Evolutionary conservation across 2,888 invertebrate species (phyloP).

Genomic region (Leptothorax acervorum): DNA sequence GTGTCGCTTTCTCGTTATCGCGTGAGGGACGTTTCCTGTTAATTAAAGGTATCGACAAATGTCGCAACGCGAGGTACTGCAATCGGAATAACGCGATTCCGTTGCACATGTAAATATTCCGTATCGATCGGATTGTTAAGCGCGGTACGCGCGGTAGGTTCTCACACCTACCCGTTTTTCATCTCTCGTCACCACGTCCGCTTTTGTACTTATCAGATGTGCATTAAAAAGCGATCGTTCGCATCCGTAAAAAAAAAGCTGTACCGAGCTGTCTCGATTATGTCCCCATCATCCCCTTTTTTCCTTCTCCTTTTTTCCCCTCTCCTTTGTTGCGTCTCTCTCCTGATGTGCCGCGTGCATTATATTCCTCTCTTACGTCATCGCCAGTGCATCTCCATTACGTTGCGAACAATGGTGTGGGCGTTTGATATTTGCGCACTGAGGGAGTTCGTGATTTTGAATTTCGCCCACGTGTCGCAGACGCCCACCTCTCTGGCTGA

Average conservation of each 20-base stretch:
- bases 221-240: constrained; percentile 60
- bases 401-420: constrained; percentile 48
- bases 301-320: not conserved
- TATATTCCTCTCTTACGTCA: not conserved
- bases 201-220: constrained; percentile 57
- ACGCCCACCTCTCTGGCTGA: constrained; percentile 54
- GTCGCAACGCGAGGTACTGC: not conserved
- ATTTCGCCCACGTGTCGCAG: constrained; percentile 58
- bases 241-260: not conserved
- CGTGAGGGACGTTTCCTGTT: not conserved
- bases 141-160: constrained; percentile 25
- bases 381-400: not conserved
- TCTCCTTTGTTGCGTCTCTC: not conserved
- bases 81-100: constrained; percentile 31
- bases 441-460: constrained; percentile 18
- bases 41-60: constrained; percentile 25
- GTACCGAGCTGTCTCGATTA: not conserved
- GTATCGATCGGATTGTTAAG: constrained; percentile 58
- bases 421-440: constrained; percentile 57
- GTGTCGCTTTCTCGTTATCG: not conserved
- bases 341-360: not conserved
- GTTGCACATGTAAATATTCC: constrained; percentile 67
- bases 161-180: constrained; percentile 26
- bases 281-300: too few relatives aligned
- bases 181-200: not conserved